phyloP scores from a whole-genome alignment of 2,797 vertebrate genomes.

The Sus cebifrons region DNA sequence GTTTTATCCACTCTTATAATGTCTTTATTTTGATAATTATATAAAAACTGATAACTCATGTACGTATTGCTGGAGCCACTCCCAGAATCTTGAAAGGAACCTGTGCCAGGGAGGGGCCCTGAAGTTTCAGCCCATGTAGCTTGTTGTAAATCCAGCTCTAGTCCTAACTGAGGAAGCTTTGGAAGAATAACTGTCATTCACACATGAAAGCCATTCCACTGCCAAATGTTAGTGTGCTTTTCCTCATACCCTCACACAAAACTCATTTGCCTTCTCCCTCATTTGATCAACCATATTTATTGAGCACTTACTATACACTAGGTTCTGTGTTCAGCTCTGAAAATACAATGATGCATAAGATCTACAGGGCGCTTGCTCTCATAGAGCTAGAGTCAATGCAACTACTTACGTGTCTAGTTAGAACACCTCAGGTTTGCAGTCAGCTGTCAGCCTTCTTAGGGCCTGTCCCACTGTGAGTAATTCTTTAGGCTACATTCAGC shows the following conservation, averaged over 20 bases:
- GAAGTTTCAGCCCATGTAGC: background rate
- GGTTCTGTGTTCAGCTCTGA: background rate
- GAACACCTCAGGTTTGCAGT: background rate
- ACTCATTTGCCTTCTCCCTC: background rate
- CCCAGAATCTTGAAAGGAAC: background rate
- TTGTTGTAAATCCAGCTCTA: background rate
- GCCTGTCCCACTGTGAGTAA: background rate
- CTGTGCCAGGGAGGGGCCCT: background rate
- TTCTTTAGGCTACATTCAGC: background rate
- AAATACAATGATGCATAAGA: background rate
- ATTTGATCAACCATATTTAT: background rate
- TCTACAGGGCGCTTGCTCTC: background rate
- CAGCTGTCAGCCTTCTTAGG: background rate
- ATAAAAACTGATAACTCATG: background rate
- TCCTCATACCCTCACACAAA: background rate
- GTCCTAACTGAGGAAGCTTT: background rate
- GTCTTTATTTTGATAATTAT: constrained; percentile 1
- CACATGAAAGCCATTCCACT: background rate
- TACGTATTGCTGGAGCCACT: background rate
- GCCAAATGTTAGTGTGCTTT: background rate
- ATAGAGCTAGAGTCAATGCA: background rate
- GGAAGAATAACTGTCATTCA: background rate
- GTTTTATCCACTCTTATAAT: background rate
- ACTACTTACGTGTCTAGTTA: too few species aligned
- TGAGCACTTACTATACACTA: background rate